Evolutionary conservation across 2,888 invertebrate species (phyloP).

Genomic region (Catonia carolina): DNA sequence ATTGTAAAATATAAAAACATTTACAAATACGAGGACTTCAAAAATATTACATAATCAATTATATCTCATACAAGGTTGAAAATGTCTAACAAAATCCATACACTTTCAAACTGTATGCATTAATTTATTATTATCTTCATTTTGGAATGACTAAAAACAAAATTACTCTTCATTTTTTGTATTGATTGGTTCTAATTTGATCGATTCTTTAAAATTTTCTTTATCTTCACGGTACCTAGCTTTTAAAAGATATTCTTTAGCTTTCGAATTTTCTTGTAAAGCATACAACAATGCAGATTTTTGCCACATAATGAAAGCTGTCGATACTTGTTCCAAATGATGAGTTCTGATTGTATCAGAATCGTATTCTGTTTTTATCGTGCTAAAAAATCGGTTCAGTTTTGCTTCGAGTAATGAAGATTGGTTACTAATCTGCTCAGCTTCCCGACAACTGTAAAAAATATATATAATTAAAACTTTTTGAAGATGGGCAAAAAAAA

Average conservation of each 20-base stretch:
- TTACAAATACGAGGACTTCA: too few relatives aligned
- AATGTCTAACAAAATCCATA: too few relatives aligned
- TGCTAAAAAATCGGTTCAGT: background rate
- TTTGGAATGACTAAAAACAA: too few relatives aligned
- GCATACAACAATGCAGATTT: background rate
- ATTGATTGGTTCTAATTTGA: background rate
- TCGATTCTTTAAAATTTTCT: background rate
- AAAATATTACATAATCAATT: too few relatives aligned
- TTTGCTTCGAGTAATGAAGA: slow-evolving; percentile 5
- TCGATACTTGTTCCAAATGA: background rate
- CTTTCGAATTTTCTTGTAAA: background rate
- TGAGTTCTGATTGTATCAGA: background rate
- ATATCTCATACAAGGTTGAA: too few relatives aligned
- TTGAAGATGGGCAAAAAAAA: too few relatives aligned
- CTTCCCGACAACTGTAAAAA: too few relatives aligned
- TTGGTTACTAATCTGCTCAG: background rate
- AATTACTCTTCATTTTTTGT: too few relatives aligned
- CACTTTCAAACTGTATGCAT: too few relatives aligned
- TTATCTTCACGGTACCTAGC: background rate
- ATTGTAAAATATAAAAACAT: too few relatives aligned
- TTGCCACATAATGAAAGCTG: background rate
- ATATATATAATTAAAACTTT: too few relatives aligned
- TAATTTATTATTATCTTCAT: too few relatives aligned
- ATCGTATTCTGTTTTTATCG: background rate
- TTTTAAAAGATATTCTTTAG: background rate